These are phyloP conservation scores for Lasioglossum marginatum DNA, from an alignment of 2,888 invertebrate genomes.

Conservation along the genomic window DNA sequence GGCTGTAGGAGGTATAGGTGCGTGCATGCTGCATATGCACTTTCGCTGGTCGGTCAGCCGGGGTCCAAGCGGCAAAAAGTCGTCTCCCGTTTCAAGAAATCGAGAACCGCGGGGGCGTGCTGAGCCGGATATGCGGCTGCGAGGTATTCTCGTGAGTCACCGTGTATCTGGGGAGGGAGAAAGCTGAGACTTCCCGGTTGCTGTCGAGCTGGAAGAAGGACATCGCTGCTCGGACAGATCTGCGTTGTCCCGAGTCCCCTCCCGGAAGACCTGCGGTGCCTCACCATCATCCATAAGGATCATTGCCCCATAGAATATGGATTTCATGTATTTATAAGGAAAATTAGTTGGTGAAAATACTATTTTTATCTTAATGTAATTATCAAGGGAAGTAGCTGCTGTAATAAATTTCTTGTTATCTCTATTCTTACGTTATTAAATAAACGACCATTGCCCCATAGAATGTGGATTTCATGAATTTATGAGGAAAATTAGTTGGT, in stretches of 20 bases:
- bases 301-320: not conserved
- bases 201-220: not conserved
- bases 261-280: not conserved
- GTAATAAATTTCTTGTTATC: too few species aligned
- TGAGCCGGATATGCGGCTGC: slow-evolving; percentile 39
- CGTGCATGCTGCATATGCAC: slow-evolving; percentile 3
- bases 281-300: not conserved
- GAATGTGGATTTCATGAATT: too few species aligned
- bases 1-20: not conserved
- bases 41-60: slow-evolving; percentile 16
- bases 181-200: not conserved
- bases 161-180: not conserved
- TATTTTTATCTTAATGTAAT: too few species aligned
- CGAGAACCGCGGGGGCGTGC: slow-evolving; percentile 38
- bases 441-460: too few species aligned
- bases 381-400: too few species aligned
- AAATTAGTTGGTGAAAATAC: too few species aligned
- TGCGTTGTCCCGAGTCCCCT: not conserved
- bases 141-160: slow-evolving; percentile 10
- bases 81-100: slow-evolving; percentile 45
- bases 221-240: slow-evolving; percentile 13
- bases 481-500: too few species aligned
- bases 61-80: not conserved
- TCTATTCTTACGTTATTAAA: too few species aligned
- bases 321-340: too few species aligned